A percentile compares a stretch with the other conserved stretches of the same genome.
These are phyloP conservation scores for Anableps anableps DNA, from an alignment of 2,797 vertebrate genomes.

Conservation along the genomic window DNA sequence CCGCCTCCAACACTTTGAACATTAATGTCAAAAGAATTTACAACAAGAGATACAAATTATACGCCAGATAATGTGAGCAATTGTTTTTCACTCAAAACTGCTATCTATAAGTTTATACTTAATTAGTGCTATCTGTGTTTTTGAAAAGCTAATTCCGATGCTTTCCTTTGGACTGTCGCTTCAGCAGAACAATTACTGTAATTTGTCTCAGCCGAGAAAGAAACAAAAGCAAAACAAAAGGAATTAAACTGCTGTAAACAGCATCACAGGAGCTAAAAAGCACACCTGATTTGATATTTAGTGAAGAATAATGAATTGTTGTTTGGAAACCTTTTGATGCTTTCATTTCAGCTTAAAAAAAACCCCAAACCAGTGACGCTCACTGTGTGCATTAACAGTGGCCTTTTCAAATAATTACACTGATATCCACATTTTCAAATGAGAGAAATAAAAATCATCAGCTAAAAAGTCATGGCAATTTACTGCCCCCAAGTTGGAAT, in stretches of 20 bases:
- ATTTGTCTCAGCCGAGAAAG: conserved; percentile 33
- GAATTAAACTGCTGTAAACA: conserved; percentile 22
- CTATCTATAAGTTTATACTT: conserved; percentile 62
- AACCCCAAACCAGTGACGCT: background rate
- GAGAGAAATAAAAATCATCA: conserved; percentile 47
- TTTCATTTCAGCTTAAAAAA: conserved; percentile 11
- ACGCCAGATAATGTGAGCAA: conserved; percentile 58
- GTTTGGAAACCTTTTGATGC: conserved; percentile 26
- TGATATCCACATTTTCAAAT: conserved; percentile 56
- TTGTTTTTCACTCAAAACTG: conserved; percentile 60
- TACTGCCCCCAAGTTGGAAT: conserved; percentile 52
- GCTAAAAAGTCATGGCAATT: conserved; percentile 65
- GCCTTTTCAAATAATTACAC: conserved; percentile 43
- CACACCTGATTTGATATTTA: conserved; percentile 16
- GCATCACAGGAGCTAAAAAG: background rate
- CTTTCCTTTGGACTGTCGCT: conserved; percentile 42
- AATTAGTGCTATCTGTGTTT: conserved; percentile 59
- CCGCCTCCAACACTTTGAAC: conserved; percentile 75
- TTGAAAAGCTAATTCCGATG: conserved; percentile 47
- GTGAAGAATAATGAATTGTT: conserved; percentile 18
- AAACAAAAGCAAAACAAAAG: conserved; percentile 12
- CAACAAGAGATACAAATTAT: conserved; percentile 68
- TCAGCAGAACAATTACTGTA: conserved; percentile 18
- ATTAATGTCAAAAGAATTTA: conserved; percentile 77
- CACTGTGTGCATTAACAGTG: conserved; percentile 16